Evolutionary conservation across 2,113 vertebrate species (phyloP).

Genomic region (Megaceryle torquata): DNA sequence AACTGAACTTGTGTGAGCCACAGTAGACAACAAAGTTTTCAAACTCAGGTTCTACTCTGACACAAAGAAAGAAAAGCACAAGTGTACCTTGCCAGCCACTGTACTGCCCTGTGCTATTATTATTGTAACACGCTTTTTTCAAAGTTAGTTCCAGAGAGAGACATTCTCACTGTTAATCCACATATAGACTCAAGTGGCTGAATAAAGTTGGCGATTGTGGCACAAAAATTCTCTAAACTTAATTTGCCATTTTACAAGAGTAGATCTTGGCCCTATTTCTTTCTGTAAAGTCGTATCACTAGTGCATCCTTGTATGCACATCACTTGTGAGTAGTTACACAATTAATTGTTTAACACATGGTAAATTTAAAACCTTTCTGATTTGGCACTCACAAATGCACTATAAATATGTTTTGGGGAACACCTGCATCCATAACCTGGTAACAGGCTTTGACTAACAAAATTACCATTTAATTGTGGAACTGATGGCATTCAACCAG

Average conservation of each 20-base stretch:
- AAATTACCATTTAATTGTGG: neutral
- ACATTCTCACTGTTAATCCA: neutral
- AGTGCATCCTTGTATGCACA: neutral
- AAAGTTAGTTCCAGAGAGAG: neutral
- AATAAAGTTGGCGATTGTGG: neutral
- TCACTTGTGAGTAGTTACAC: neutral
- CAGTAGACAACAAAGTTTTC: neutral
- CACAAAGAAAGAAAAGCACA: neutral
- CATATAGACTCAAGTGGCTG: rapidly evolving
- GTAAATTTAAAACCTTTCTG: neutral
- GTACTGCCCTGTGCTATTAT: neutral
- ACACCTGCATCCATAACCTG: neutral
- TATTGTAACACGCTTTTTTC: neutral
- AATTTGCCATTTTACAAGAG: neutral
- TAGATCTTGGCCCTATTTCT: neutral
- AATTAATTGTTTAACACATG: neutral
- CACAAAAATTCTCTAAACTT: neutral
- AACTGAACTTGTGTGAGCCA: neutral
- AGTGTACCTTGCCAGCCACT: neutral
- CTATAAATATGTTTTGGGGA: neutral
- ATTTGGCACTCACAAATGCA: neutral
- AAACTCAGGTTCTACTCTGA: neutral
- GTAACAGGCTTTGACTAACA: neutral
- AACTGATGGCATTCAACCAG: neutral
- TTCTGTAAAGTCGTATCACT: neutral